Percentiles rank a stretch among this genome's conserved stretches.
phyloP scores from a whole-genome alignment of 1,140 invertebrate species.

The Pseudomyrmex sp. region DNA sequence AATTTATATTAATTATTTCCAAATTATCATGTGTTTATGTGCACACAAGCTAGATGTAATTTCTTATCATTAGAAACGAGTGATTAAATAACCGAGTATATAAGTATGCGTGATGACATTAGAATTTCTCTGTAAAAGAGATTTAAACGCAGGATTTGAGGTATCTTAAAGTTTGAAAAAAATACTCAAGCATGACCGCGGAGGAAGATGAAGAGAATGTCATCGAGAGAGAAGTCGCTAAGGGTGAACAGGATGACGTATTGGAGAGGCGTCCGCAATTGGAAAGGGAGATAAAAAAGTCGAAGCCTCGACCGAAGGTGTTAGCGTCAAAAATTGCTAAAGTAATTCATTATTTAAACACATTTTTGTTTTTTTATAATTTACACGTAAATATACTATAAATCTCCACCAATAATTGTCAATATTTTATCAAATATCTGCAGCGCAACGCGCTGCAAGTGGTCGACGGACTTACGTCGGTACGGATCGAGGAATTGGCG shows the following conservation, averaged over 20 bases:
- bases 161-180: background rate
- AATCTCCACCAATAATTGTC: background rate
- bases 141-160: no score
- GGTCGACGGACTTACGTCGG: conserved; percentile 55
- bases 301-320: conserved; percentile 42
- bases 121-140: no score
- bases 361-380: background rate
- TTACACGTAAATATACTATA: no score
- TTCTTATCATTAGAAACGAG: no score
- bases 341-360: background rate
- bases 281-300: conserved; percentile 18
- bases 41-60: no score
- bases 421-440: background rate
- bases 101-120: no score
- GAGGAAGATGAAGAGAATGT: conserved; percentile 62
- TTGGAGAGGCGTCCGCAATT: conserved; percentile 46
- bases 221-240: conserved; percentile 73
- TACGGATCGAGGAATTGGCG: conserved; percentile 77
- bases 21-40: no score
- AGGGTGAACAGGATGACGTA: conserved; percentile 65
- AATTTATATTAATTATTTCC: no score
- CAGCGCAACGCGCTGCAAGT: conserved; percentile 4
- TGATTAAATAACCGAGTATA: no score
- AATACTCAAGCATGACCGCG: conserved; percentile 68
- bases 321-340: background rate